phyloP scores from a whole-genome alignment of 2,113 vertebrate species.

The Heptranchias perlo region DNA sequence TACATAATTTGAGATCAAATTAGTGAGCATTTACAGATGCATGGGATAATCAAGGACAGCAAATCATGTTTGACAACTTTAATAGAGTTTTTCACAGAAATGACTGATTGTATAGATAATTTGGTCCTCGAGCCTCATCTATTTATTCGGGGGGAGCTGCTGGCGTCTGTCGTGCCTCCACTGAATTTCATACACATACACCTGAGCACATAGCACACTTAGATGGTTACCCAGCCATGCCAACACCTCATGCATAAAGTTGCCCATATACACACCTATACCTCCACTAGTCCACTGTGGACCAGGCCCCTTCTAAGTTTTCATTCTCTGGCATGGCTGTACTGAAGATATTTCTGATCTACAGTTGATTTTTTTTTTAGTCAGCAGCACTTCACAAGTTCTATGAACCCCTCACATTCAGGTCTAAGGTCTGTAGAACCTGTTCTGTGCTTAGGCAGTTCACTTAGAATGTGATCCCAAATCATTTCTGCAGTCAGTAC shows the following conservation, averaged over 20 bases:
- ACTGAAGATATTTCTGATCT: not conserved
- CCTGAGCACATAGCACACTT: not conserved
- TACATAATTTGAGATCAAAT: not conserved
- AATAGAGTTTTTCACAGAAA: not conserved
- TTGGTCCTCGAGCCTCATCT: not conserved
- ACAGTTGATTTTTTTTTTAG: not conserved
- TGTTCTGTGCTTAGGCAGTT: not conserved
- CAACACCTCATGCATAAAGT: not conserved
- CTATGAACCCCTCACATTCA: not conserved
- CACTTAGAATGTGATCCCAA: not conserved
- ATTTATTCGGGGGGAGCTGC: not conserved
- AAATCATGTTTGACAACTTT: conserved; percentile 7
- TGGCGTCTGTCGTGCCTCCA: not conserved
- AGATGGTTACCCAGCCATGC: not conserved
- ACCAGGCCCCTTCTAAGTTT: not conserved
- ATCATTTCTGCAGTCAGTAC: not conserved
- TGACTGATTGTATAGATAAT: not conserved
- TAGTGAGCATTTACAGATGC: not conserved
- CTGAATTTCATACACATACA: not conserved
- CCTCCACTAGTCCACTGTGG: not conserved
- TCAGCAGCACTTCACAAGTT: not conserved
- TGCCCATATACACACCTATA: not conserved
- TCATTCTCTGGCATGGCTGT: too few species aligned
- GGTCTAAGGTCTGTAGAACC: not conserved
- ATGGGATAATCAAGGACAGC: not conserved